Evolutionary conservation across 1,140 invertebrate genomes (phyloP).

Genomic region (Lamellibrachia luymesi): DNA sequence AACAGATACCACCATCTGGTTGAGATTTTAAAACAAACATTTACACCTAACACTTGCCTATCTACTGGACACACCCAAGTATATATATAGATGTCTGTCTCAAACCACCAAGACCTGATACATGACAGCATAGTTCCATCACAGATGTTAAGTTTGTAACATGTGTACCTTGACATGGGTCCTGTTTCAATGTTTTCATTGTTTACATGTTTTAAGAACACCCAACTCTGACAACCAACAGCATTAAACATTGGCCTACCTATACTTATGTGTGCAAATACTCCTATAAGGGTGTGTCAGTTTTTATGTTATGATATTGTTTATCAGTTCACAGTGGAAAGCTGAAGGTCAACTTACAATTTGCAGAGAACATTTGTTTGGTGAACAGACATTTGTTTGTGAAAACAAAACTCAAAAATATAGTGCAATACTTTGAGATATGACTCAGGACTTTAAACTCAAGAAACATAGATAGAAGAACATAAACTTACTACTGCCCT

Average conservation of each 20-base stretch:
- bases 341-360: background rate
- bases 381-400: background rate
- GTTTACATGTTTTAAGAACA: background rate
- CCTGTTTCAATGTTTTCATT: background rate
- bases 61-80: background rate
- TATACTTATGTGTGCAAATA: background rate
- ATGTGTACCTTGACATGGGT: background rate
- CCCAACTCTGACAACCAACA: no score
- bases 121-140: background rate
- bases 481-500: background rate
- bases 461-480: background rate
- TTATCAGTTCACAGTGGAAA: background rate
- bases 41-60: background rate
- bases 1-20: background rate
- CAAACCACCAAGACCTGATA: background rate
- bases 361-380: background rate
- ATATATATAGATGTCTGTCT: background rate
- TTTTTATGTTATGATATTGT: background rate
- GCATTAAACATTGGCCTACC: background rate
- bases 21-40: background rate
- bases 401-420: background rate
- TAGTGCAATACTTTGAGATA: no score
- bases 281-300: background rate
- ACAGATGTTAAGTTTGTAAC: background rate
- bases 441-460: background rate